Evolutionary conservation across 1,140 invertebrate genomes (phyloP), one percentile per base, ranked within the genome.

Genomic region (Zaprionus camerounensis): DNA sequence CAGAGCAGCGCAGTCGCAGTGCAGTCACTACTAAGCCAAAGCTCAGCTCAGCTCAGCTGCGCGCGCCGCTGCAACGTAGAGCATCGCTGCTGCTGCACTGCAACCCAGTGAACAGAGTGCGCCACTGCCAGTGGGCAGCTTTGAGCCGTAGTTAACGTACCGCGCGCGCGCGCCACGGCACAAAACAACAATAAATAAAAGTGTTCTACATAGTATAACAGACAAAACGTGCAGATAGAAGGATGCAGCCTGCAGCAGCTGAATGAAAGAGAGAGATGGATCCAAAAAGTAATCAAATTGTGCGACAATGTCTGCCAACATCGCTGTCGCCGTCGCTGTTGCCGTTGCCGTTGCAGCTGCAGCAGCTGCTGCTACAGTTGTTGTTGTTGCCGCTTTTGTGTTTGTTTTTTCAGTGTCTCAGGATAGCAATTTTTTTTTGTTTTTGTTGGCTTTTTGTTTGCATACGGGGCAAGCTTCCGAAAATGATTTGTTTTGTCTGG

Each of bases 401-500:
- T 85, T 88, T 88, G 79, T 90, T 88, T 90, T 85, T 74, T 59
- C 76, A 72, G 72, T 73, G 81, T 81, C 78, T 78, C 85, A 71
- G 68, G 51, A 74, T 76, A 65, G 59, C 78, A 28, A 55, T 80
- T 74, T 69, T 17, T 36, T 61, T 26, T 59, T 55, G 53, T 55
- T 85, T 53, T 71, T 81, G 31, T 73, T 77, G 41, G 56, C 55
- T 63, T 66, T 71, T 67, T 87, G 61, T 82, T 73, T 90, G 80
- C 80, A 80, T 80, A 77, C 75, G 65, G 74, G 53, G 62, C 82
- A 76, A 71, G 71, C 78, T 76, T 71, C 64, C 28, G 12, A 81
- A 90, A 88, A 80, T 85, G 78, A 90, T 88, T 88, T 88, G 85
- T 88, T 88, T 82, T 90, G 85, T 88, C 85, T 88, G 84, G 81